phyloP scores from a whole-genome alignment of 2,113 vertebrate species.

The Daboia siamensis region DNA sequence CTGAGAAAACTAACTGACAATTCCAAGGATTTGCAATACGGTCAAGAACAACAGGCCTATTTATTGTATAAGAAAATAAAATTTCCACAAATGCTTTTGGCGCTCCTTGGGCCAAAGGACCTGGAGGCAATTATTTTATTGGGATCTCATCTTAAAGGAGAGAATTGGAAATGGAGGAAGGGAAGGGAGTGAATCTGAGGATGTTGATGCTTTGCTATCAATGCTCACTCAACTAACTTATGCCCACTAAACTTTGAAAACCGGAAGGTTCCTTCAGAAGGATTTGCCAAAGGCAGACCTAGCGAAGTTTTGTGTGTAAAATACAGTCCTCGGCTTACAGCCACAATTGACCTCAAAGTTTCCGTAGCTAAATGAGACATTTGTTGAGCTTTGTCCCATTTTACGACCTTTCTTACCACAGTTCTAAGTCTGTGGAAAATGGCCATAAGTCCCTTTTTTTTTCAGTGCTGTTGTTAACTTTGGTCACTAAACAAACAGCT shows the following conservation, averaged over 20 bases:
- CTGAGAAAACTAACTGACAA: not conserved
- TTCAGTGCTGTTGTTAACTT: too few species aligned
- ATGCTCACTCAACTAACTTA: not conserved
- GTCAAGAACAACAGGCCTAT: not conserved
- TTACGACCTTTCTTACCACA: too few species aligned
- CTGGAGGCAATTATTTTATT: not conserved
- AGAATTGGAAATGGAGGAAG: not conserved
- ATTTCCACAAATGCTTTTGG: not conserved
- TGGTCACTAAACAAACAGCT: too few species aligned
- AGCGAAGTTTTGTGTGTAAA: not conserved
- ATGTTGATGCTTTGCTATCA: not conserved
- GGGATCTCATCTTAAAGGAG: conserved; percentile 18
- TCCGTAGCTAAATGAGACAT: too few species aligned
- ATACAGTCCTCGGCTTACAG: too few species aligned
- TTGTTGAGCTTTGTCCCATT: too few species aligned
- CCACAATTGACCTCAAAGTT: too few species aligned
- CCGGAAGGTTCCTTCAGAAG: not conserved
- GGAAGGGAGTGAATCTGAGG: not conserved
- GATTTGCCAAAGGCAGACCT: not conserved
- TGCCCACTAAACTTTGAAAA: conserved; percentile 11
- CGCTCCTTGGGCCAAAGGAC: not conserved
- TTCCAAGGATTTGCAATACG: not conserved
- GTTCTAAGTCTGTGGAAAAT: too few species aligned
- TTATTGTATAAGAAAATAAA: not conserved
- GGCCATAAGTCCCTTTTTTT: too few species aligned